phyloP scores from a whole-genome alignment of 2,797 vertebrate species.

The Diplodus puntazzo region DNA sequence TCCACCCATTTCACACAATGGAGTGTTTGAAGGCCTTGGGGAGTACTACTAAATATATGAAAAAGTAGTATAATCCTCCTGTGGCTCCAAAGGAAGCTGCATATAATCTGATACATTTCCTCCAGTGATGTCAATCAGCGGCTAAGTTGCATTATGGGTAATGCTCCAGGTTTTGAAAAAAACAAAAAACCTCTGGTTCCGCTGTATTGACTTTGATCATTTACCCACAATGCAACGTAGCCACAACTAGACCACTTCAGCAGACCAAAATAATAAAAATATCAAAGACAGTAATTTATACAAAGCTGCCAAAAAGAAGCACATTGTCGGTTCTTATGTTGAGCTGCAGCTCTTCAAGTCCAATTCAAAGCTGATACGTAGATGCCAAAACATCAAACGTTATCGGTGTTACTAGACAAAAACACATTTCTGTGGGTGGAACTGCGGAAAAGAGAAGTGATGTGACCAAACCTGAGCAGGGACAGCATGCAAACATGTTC shows the following conservation, averaged over 20 bases:
- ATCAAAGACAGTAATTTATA: conserved; percentile 14
- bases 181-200: no score
- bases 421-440: background rate
- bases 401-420: background rate
- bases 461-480: conserved; percentile 7
- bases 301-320: conserved; percentile 28
- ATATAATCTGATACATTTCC: no score
- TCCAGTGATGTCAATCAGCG: no score
- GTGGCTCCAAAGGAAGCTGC: no score
- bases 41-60: no score
- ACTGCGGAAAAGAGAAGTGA: background rate
- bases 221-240: no score
- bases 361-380: background rate
- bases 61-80: no score
- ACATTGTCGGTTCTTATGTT: background rate
- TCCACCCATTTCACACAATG: no score
- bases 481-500: background rate
- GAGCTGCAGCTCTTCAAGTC: conserved; percentile 1
- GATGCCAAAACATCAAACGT: background rate
- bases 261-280: conserved; percentile 4
- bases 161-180: no score
- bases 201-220: no score
- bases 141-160: no score
- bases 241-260: background rate
- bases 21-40: no score